phyloP scores from a whole-genome alignment of 2,797 vertebrate genomes.

The Pangasius macronema region DNA sequence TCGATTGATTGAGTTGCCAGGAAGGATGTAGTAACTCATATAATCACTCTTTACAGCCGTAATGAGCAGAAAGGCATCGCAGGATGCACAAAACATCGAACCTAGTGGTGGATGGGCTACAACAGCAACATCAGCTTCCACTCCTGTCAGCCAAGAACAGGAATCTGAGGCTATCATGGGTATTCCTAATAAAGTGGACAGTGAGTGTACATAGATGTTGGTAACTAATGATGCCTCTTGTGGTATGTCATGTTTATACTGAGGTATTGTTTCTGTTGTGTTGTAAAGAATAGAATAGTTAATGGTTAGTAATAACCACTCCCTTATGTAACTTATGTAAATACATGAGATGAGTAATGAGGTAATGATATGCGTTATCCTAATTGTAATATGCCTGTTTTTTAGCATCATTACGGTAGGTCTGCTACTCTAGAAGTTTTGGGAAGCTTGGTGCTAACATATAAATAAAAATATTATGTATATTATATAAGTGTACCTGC shows the following conservation, averaged over 20 bases:
- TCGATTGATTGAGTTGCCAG: neutral
- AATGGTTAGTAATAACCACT: neutral
- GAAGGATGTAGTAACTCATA: neutral
- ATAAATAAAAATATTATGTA: neutral
- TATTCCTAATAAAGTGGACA: neutral
- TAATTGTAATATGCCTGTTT: neutral
- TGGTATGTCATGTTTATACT: neutral
- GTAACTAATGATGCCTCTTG: neutral
- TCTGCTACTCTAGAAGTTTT: neutral
- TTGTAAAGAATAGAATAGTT: too few relatives aligned
- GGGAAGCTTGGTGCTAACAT: neutral
- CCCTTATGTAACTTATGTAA: neutral
- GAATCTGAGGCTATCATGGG: neutral
- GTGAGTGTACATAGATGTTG: neutral
- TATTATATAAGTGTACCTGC: neutral
- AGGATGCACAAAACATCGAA: neutral
- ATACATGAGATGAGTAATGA: neutral
- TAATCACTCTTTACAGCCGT: neutral
- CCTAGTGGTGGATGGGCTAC: too few relatives aligned
- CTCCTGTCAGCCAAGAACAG: neutral
- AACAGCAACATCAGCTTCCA: too few relatives aligned
- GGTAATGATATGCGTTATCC: neutral
- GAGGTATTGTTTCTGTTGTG: too few relatives aligned
- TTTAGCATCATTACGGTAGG: neutral
- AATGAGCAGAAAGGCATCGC: neutral